Evolutionary conservation across 2,113 vertebrate species (phyloP).

Genomic region (Leucoraja erinaceus): DNA sequence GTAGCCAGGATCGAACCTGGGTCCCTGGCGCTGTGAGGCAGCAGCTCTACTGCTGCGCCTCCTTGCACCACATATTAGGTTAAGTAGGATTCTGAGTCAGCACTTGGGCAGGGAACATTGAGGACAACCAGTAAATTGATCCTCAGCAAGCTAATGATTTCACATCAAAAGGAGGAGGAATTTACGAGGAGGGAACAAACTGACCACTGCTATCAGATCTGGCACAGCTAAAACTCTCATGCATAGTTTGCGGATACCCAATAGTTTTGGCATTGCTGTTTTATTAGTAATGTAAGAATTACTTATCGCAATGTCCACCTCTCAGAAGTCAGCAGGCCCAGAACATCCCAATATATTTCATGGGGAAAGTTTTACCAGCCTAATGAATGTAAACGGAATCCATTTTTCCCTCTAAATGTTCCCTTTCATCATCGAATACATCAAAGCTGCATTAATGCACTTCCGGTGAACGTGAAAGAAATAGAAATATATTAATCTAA

Average conservation of each 20-base stretch:
- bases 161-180: neutral
- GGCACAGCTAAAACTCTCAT: neutral
- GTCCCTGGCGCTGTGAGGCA: no score
- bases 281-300: neutral
- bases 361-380: neutral
- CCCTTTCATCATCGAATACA: neutral
- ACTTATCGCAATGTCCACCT: neutral
- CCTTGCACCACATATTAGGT: no score
- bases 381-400: neutral
- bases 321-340: neutral
- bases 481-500: neutral
- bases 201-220: neutral
- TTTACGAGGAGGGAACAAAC: neutral
- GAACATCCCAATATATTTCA: neutral
- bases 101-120: neutral
- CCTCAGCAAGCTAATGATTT: neutral
- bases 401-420: neutral
- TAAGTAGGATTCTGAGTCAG: neutral
- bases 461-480: neutral
- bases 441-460: neutral
- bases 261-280: neutral
- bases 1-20: no score
- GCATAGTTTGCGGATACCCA: neutral
- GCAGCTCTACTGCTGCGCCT: no score
- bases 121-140: neutral